Conservation (phyloP, 2,113 vertebrate genomes). For the Pao palembangensis region DNA sequence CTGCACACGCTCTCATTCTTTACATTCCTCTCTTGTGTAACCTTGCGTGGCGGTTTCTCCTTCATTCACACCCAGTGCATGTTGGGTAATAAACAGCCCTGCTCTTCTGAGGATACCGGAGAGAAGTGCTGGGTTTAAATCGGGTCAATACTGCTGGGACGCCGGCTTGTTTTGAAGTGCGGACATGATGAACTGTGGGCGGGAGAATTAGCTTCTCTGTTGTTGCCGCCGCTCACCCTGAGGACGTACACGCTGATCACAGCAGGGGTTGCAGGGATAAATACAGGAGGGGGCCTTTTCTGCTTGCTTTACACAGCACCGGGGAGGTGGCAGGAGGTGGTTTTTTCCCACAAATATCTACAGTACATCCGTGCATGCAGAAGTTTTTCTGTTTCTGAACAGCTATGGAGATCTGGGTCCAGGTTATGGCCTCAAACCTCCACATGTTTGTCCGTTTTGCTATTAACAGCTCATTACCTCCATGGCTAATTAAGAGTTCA, state of each 20-base stretch:
- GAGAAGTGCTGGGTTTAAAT: conserved; percentile 41
- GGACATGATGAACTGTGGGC: conserved; percentile 49
- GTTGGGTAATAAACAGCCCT: conserved; percentile 49
- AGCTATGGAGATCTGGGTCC: too few species aligned
- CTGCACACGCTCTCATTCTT: conserved; percentile 50
- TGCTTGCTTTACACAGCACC: conserved; percentile 8
- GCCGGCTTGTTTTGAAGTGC: conserved; percentile 44
- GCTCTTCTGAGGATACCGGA: conserved; percentile 18
- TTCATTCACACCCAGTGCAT: conserved; percentile 22
- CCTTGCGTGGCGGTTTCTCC: conserved; percentile 33
- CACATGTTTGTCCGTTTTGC: too few species aligned
- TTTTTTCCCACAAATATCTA: too few species aligned
- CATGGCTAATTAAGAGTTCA: too few species aligned
- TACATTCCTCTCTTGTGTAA: conserved; percentile 35
- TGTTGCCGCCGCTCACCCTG: conserved; percentile 49
- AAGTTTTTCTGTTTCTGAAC: too few species aligned
- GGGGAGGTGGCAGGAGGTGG: neutral
- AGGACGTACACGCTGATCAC: conserved; percentile 55
- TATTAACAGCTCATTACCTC: too few species aligned
- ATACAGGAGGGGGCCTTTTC: conserved; percentile 26
- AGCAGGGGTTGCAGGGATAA: conserved; percentile 54
- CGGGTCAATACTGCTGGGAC: conserved; percentile 39
- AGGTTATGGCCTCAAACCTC: too few species aligned
- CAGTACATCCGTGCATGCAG: too few species aligned
- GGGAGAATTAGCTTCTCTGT: conserved; percentile 66